phyloP scores from a whole-genome alignment of 2,113 vertebrate genomes.

The Tragelaphus buxtoni region DNA sequence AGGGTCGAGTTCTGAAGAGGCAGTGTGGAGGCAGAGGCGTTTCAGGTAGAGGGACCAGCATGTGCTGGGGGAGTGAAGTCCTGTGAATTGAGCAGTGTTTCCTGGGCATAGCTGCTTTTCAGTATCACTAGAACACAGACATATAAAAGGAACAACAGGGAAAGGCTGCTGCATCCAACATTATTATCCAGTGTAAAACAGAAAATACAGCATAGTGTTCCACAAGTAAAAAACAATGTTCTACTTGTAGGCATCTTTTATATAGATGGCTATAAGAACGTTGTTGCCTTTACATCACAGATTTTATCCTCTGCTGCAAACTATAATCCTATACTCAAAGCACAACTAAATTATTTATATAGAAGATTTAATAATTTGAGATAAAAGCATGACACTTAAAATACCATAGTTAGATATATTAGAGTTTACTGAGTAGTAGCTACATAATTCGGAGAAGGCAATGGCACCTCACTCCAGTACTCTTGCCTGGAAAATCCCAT shows the following conservation, averaged over 20 bases:
- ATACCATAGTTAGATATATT: background rate
- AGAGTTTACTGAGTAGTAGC: conserved; percentile 43
- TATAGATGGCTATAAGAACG: background rate
- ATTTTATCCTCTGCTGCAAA: conserved; percentile 1
- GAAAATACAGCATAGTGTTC: background rate
- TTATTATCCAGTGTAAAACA: background rate
- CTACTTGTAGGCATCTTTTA: background rate
- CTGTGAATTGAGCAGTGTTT: background rate
- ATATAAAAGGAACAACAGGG: background rate
- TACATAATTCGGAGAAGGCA: conserved; percentile 34
- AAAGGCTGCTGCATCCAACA: background rate
- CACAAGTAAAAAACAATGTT: background rate
- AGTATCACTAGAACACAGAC: background rate
- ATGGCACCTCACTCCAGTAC: no score
- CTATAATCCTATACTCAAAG: background rate
- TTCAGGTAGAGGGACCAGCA: background rate
- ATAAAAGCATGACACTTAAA: conserved; percentile 48
- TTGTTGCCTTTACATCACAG: background rate
- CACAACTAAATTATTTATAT: background rate
- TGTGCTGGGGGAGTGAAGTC: background rate
- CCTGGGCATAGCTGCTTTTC: background rate
- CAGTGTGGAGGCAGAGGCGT: background rate
- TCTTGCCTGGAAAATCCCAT: no score
- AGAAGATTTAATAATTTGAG: conserved; percentile 15
- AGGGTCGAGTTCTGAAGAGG: background rate